These are phyloP conservation scores for Lateolabrax maculatus DNA, from an alignment of 2,797 vertebrate genomes.

Conservation along the genomic window DNA sequence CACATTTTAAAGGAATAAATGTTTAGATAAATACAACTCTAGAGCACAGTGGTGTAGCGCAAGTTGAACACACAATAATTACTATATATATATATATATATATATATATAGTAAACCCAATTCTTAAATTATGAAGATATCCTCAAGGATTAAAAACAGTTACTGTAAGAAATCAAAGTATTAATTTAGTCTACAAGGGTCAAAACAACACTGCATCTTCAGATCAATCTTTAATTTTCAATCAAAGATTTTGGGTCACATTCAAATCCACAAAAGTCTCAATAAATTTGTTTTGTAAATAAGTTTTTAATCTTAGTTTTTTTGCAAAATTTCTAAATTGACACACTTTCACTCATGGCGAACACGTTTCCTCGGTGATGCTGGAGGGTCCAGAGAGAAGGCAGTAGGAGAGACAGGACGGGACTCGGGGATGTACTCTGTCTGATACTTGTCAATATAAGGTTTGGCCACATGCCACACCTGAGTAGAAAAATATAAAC, in stretches of 20 bases:
- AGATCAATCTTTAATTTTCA: neutral
- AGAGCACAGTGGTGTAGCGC: constrained; percentile 10
- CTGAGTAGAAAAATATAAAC: constrained; percentile 76
- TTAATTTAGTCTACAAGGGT: neutral
- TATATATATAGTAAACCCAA: neutral
- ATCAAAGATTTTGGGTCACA: neutral
- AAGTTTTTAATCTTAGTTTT: neutral
- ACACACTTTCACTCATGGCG: constrained; percentile 80
- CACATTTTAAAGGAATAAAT: constrained; percentile 48
- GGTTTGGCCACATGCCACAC: constrained; percentile 95
- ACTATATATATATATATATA: constrained; percentile 9
- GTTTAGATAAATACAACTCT: constrained; percentile 58
- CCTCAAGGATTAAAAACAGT: neutral
- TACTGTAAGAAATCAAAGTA: neutral
- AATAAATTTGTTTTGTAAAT: neutral
- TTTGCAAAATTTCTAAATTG: neutral
- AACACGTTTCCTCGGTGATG: constrained; percentile 84
- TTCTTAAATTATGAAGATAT: constrained; percentile 22
- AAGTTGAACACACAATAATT: constrained; percentile 19
- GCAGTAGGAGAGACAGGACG: constrained; percentile 94
- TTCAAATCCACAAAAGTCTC: constrained; percentile 6
- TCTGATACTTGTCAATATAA: constrained; percentile 96
- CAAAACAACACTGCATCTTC: constrained; percentile 15
- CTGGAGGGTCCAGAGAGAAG: constrained; percentile 89
- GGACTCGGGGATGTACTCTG: constrained; percentile 94